Percentiles rank a stretch among this genome's conserved stretches.
These are phyloP conservation scores for Bucco capensis DNA, from an alignment of 2,113 vertebrate genomes.

Conservation along the genomic window DNA sequence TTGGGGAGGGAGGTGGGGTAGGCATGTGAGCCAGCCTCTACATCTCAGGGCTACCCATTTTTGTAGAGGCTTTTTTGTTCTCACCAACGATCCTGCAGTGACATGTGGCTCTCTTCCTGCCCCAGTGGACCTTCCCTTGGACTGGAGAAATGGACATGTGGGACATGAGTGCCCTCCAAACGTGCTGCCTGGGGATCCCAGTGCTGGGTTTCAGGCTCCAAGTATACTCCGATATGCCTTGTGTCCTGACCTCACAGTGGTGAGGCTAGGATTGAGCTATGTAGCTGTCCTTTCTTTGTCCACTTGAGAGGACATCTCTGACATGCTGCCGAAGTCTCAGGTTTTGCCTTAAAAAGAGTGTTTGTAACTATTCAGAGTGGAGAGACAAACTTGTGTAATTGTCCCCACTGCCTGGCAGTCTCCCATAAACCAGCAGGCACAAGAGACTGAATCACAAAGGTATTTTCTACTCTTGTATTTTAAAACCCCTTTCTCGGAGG, in stretches of 20 bases:
- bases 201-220: not conserved
- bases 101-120: not conserved
- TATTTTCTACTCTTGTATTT: not conserved
- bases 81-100: accelerated
- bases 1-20: not conserved
- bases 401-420: not conserved
- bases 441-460: not conserved
- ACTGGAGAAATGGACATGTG: accelerated
- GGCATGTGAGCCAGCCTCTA: not conserved
- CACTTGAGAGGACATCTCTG: not conserved
- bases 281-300: not conserved
- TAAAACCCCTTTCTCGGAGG: not conserved
- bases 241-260: not conserved
- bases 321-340: not conserved
- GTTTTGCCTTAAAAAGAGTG: not conserved
- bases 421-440: not conserved
- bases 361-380: not conserved
- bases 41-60: not conserved
- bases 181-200: accelerated
- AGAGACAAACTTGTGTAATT: not conserved
- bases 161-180: accelerated
- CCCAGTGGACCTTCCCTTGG: not conserved
- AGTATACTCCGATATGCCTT: not conserved
- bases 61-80: not conserved
- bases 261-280: not conserved